Percentiles rank a stretch among this genome's conserved stretches.
Conservation (phyloP, 1,140 invertebrate species). For the Tribolium castaneum region DNA sequence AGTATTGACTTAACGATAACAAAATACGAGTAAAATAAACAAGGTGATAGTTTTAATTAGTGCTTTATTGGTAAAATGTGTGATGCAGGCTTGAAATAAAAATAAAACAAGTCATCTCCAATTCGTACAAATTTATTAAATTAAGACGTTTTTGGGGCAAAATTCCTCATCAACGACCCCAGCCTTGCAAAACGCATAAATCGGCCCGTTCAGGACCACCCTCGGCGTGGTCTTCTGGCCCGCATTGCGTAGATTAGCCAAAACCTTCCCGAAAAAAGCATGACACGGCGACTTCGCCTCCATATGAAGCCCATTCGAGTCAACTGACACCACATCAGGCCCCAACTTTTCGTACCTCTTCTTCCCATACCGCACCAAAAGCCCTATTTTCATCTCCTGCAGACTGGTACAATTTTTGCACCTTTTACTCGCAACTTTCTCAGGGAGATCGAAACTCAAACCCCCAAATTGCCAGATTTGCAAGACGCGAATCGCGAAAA, state of each 20-base stretch:
- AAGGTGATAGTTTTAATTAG: too few relatives aligned
- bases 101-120: neutral
- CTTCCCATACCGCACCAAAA: constrained; percentile 46
- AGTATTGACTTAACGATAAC: too few relatives aligned
- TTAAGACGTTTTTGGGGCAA: constrained; percentile 40
- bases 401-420: neutral
- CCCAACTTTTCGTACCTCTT: constrained; percentile 48
- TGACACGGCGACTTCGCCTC: constrained; percentile 62
- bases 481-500: constrained; percentile 56
- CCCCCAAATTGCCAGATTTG: constrained; percentile 59
- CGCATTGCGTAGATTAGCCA: constrained; percentile 53
- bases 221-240: constrained; percentile 44
- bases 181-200: constrained; percentile 39
- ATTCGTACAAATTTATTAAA: constrained; percentile 9
- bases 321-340: constrained; percentile 56
- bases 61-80: too few relatives aligned
- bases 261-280: constrained; percentile 62
- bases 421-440: neutral
- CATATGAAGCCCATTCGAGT: constrained; percentile 60
- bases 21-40: too few relatives aligned
- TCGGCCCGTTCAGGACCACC: constrained; percentile 37
- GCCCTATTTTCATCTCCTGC: constrained; percentile 21
- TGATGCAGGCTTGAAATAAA: too few relatives aligned
- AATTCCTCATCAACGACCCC: constrained; percentile 44
- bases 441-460: constrained; percentile 53